Evolutionary conservation across 2,888 invertebrate genomes (phyloP).

Genomic region (Teinopalpus imperialis): DNA sequence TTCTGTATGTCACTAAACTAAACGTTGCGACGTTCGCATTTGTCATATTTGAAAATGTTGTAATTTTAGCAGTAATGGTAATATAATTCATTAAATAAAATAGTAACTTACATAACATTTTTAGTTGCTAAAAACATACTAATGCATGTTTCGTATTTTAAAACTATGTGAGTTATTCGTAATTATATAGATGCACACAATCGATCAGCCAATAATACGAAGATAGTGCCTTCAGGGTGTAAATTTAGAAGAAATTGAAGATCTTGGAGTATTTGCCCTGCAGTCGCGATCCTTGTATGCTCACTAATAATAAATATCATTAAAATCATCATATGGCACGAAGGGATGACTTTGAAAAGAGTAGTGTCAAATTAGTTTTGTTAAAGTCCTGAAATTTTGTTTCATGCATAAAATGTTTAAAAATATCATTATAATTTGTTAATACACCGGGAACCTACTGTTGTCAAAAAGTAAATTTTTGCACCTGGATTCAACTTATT

Average conservation of each 20-base stretch:
- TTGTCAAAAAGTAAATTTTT: too few species aligned
- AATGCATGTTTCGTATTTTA: too few species aligned
- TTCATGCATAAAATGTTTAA: too few species aligned
- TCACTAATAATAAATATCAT: conserved; percentile 58
- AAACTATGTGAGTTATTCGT: too few species aligned
- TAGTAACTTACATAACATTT: conserved; percentile 3
- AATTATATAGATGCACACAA: conserved; percentile 75
- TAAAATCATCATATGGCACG: conserved; percentile 65
- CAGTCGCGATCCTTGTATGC: conserved; percentile 59
- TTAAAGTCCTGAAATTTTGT: neutral
- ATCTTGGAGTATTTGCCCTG: conserved; percentile 67
- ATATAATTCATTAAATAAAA: too few species aligned
- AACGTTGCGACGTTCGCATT: conserved; percentile 3
- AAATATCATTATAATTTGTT: too few species aligned
- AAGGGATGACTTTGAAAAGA: conserved; percentile 38
- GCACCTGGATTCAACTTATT: too few species aligned
- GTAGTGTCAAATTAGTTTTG: neutral
- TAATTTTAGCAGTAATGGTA: too few species aligned
- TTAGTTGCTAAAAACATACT: too few species aligned
- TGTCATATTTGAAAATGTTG: conserved; percentile 30
- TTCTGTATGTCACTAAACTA: conserved; percentile 5
- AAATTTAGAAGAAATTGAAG: conserved; percentile 77
- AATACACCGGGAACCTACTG: too few species aligned
- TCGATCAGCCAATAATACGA: conserved; percentile 73
- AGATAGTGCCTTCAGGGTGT: conserved; percentile 65